Evolutionary conservation across 2,113 vertebrate genomes (phyloP), one percentile per base, ranked within the genome.

Genomic region (Boulengerochromis microlepis): DNA sequence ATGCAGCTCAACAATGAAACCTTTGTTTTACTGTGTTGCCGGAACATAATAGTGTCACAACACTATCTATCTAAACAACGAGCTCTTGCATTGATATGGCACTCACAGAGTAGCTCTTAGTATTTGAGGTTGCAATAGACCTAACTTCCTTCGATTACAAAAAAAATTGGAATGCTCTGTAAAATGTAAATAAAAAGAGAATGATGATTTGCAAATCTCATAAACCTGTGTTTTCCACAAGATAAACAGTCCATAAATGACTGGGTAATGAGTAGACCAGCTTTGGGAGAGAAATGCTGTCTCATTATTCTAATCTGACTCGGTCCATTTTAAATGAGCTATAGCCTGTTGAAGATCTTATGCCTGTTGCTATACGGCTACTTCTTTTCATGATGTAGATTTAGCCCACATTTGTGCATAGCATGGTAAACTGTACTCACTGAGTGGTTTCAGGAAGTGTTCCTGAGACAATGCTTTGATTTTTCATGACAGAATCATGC

Each of bases 1-100:
- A 8, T 31, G 38, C 35, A 87, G 82, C 82, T 66, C 66, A 66
- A 83, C 18, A 92, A 88, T 74, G 66, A 81, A 10, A 45, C 61
- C 66, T 82, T 90, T 89, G 84, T 85, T 64, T 47, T 35, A 33
- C 11, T 80, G 38, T 22, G n/a, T 80, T 80, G 31, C 29, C 19
- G 81, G 19, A 57, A 76, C 66, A 87, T 81, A 87, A 85, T 33
- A 53, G 47, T 40, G 35, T 40, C 11, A 52, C 66, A 85, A 47
- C 74, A 45, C 54, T 69, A 80, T 29, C 53, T 29, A 84, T 19
- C 40, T 83, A 57, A 38, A 42, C 10, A 74, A 8, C 76, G 26
- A 76, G 50, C 64, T 35, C 84, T 35, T 56, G 42, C 33, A 38
- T 47, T 61, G 2, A 35, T 52, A 64, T 31, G 26, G 76, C 52